Conservation (phyloP, 2,113 vertebrate genomes). For the Oxyura jamaicensis region DNA sequence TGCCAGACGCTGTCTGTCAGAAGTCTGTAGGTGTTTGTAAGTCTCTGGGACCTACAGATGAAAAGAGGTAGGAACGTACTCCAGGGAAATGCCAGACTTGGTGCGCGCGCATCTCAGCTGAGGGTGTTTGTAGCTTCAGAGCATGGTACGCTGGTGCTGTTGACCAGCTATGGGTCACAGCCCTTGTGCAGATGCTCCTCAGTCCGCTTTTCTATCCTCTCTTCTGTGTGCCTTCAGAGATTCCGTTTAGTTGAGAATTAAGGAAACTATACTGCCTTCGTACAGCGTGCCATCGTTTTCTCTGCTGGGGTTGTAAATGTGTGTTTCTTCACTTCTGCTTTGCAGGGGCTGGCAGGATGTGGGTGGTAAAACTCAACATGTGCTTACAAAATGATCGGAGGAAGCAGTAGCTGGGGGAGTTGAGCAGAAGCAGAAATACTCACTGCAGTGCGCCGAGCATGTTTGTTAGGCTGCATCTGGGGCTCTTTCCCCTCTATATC, state of each 20-base stretch:
- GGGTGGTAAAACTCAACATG: not conserved
- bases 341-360: constrained; percentile 56
- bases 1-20: not conserved
- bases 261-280: not conserved
- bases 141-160: not conserved
- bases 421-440: not conserved
- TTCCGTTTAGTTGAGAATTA: not conserved
- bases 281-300: not conserved
- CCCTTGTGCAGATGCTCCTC: not conserved
- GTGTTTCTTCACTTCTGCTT: constrained; percentile 43
- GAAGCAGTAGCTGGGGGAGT: constrained; percentile 8
- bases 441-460: fast-evolving
- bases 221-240: not conserved
- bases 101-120: too few species aligned
- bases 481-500: not conserved
- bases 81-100: not conserved
- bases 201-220: not conserved
- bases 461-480: not conserved
- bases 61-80: not conserved
- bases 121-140: not conserved
- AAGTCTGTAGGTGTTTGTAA: not conserved
- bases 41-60: not conserved
- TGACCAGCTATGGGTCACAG: not conserved
- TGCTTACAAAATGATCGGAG: not conserved
- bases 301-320: not conserved